Evolutionary conservation across 2,888 invertebrate genomes (phyloP).

Genomic region (Eilema griseolum): DNA sequence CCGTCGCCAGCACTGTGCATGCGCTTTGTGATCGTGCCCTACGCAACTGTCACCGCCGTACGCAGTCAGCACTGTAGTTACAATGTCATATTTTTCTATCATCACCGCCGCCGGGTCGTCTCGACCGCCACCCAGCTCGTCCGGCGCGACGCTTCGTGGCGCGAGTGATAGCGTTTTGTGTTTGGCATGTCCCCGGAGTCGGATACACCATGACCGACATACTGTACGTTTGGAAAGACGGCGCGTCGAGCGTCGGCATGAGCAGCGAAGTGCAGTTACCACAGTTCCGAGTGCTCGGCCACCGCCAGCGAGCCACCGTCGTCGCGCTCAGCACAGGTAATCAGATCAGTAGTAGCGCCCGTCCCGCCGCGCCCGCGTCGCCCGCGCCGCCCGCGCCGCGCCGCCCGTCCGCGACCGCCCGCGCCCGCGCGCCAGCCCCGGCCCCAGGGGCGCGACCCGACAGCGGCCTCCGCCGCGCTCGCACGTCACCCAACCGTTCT

Average conservation of each 20-base stretch:
- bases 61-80: constrained; percentile 46
- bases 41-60: constrained; percentile 23
- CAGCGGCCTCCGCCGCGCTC: constrained; percentile 56
- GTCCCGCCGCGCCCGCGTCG: constrained; percentile 33
- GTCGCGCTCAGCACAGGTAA: constrained; percentile 97
- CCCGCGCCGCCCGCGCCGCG: too few relatives aligned
- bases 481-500: constrained; percentile 57
- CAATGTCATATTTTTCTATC: constrained; percentile 59
- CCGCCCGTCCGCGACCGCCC: constrained; percentile 4
- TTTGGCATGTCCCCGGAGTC: constrained; percentile 89
- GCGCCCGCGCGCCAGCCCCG: constrained; percentile 45
- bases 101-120: constrained; percentile 49
- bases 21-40: constrained; percentile 24
- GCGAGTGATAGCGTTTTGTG: constrained; percentile 76
- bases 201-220: constrained; percentile 97
- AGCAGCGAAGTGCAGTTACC: constrained; percentile 96
- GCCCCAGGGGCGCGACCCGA: constrained; percentile 28
- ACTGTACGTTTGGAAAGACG: constrained; percentile 96
- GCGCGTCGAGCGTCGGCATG: constrained; percentile 95
- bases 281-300: constrained; percentile 97
- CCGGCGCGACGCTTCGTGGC: constrained; percentile 57
- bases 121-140: constrained; percentile 41
- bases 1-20: constrained; percentile 26
- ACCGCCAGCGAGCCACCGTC: constrained; percentile 96
- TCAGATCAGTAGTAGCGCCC: constrained; percentile 44